Evolutionary conservation across 2,888 invertebrate genomes (phyloP).

Genomic region (Cryptosula pallasiana): DNA sequence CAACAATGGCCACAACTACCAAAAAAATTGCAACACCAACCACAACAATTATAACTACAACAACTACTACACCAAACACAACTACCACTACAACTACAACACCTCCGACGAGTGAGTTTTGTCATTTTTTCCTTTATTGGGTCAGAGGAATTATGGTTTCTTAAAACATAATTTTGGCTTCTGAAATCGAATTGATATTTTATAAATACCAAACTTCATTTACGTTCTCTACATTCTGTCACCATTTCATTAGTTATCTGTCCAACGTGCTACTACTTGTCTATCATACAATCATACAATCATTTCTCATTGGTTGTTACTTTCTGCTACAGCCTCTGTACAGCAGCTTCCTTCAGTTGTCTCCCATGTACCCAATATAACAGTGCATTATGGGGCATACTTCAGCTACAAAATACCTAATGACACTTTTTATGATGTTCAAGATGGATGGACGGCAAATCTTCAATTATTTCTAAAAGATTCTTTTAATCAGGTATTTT

Average conservation of each 20-base stretch:
- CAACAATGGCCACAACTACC: background rate
- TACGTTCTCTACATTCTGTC: too few species aligned
- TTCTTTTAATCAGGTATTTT: background rate
- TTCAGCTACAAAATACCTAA: conserved; percentile 13
- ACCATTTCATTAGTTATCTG: too few species aligned
- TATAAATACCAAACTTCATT: too few species aligned
- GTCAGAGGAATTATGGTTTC: too few species aligned
- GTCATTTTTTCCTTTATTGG: too few species aligned
- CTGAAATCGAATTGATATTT: too few species aligned
- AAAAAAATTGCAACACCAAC: background rate
- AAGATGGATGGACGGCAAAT: conserved; percentile 19
- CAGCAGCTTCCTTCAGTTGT: background rate
- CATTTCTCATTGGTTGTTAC: background rate
- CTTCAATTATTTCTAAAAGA: background rate
- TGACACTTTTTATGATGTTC: conserved; percentile 8
- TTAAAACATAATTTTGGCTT: too few species aligned
- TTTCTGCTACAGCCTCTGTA: background rate
- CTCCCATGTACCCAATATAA: background rate
- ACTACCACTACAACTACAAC: background rate
- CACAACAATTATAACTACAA: background rate
- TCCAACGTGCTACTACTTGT: too few species aligned
- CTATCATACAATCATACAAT: background rate
- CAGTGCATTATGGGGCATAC: background rate
- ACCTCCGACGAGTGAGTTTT: too few species aligned
- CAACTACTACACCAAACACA: background rate